phyloP scores from a whole-genome alignment of 1,140 invertebrate genomes.

The Bombus polaris region DNA sequence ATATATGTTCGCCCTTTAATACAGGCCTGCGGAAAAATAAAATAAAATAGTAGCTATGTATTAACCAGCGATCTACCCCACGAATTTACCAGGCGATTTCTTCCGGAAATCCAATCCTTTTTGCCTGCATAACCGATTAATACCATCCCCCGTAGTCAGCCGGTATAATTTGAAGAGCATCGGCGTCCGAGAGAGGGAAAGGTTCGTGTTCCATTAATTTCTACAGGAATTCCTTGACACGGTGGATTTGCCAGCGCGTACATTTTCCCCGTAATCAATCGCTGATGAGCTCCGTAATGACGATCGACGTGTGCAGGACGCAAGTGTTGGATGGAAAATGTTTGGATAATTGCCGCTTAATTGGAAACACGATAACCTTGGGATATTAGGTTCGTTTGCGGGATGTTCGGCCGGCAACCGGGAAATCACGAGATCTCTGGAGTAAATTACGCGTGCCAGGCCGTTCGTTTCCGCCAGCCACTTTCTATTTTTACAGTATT shows the following conservation, averaged over 20 bases:
- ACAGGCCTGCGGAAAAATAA: not conserved
- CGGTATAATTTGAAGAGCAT: not conserved
- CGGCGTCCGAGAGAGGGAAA: not conserved
- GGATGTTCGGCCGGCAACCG: not conserved
- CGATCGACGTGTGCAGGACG: not conserved
- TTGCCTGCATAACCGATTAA: not conserved
- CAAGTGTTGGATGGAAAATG: conserved; percentile 37
- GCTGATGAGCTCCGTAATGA: conserved; percentile 42
- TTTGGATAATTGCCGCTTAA: conserved; percentile 45
- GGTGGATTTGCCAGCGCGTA: not conserved
- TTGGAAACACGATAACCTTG: conserved; percentile 48
- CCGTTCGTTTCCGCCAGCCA: not conserved
- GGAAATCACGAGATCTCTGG: not conserved
- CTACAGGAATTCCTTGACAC: conserved; percentile 24
- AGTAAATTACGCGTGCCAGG: conserved; percentile 8
- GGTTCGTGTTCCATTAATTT: conserved; percentile 31
- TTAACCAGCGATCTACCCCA: too few relatives aligned
- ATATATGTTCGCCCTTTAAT: not conserved
- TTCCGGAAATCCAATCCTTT: not conserved
- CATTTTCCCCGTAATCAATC: conserved; percentile 44
- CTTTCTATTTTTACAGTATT: conserved; percentile 10
- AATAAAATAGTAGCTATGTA: not conserved
- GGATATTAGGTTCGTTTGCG: conserved; percentile 45
- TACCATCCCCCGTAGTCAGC: not conserved
- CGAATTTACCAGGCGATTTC: not conserved